Percentiles rank a stretch among this genome's conserved stretches.
Conservation (phyloP, 2,888 invertebrate genomes). For the Argynnis bischoffii region DNA sequence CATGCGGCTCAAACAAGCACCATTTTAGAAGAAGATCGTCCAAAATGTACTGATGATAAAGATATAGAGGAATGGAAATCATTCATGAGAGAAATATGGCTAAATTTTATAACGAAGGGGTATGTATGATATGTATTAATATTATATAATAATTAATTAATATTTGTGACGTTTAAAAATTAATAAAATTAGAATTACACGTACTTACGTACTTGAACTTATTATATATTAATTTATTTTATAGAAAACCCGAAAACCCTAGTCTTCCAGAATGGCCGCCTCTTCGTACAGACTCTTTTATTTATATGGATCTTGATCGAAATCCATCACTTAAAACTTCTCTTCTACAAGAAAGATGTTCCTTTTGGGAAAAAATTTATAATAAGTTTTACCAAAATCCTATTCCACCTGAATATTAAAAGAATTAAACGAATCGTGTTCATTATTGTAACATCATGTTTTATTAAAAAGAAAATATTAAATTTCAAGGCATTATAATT, state of each 20-base stretch:
- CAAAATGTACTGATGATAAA: constrained; percentile 39
- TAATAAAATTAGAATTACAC: neutral
- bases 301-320: constrained; percentile 47
- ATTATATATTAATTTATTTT: neutral
- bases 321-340: constrained; percentile 42
- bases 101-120: constrained; percentile 31
- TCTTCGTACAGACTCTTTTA: constrained; percentile 40
- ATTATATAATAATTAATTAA: neutral
- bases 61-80: constrained; percentile 44
- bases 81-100: constrained; percentile 39
- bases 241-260: constrained; percentile 50
- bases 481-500: too few species aligned
- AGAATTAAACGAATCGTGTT: neutral
- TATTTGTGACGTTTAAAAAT: neutral
- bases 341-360: constrained; percentile 42
- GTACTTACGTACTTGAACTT: neutral
- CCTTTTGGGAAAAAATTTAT: constrained; percentile 50
- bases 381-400: constrained; percentile 42
- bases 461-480: too few species aligned
- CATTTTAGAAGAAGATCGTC: constrained; percentile 34
- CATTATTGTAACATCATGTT: neutral
- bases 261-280: constrained; percentile 48
- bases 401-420: constrained; percentile 23
- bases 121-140: neutral
- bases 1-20: constrained; percentile 51